A percentile compares a stretch with the other conserved stretches of the same genome.
Evolutionary conservation across 2,888 invertebrate genomes (phyloP).

Genomic region (Sphaerophoria rueppellii): DNA sequence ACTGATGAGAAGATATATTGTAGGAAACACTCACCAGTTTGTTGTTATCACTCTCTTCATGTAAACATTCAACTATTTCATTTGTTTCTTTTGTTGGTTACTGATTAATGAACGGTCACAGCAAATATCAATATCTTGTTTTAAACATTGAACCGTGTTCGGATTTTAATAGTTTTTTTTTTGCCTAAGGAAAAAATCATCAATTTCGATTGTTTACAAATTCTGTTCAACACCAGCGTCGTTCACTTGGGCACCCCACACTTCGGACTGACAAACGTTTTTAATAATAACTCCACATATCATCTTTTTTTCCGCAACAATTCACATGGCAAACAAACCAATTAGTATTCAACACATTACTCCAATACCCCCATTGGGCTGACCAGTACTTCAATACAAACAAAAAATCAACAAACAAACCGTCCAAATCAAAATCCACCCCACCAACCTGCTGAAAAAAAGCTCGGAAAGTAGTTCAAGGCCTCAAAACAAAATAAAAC

Average conservation of each 20-base stretch:
- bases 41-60: too few relatives aligned
- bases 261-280: neutral
- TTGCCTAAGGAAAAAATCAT: neutral
- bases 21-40: too few relatives aligned
- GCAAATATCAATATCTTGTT: too few relatives aligned
- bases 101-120: too few relatives aligned
- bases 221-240: neutral
- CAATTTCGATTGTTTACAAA: neutral
- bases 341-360: conserved; percentile 14
- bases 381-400: conserved; percentile 1
- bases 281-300: conserved; percentile 1
- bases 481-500: conserved; percentile 13
- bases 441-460: conserved; percentile 1
- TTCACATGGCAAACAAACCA: neutral
- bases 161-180: neutral
- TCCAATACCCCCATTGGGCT: neutral
- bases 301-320: conserved; percentile 2
- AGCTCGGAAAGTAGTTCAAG: conserved; percentile 21
- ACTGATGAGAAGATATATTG: too few relatives aligned
- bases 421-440: neutral
- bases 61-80: too few relatives aligned
- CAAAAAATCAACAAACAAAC: conserved; percentile 5
- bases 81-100: too few relatives aligned
- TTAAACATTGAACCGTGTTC: too few relatives aligned
- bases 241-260: neutral